These are phyloP conservation scores for Xiphophorus couchianus DNA, from an alignment of 2,113 vertebrate genomes.

Conservation along the genomic window DNA sequence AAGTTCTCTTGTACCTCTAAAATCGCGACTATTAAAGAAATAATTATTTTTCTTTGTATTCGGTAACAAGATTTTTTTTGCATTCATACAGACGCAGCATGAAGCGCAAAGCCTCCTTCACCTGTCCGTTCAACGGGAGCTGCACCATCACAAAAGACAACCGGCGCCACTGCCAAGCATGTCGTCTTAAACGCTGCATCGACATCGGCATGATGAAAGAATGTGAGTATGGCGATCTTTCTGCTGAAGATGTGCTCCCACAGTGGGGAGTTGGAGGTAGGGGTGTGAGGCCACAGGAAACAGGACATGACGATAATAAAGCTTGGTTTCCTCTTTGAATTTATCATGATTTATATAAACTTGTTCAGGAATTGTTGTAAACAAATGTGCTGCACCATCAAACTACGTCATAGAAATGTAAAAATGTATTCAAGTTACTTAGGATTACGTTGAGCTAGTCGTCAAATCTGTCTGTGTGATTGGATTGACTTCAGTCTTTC, in stretches of 20 bases:
- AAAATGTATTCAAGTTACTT: no score
- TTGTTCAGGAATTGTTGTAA: no score
- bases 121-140: slow-evolving; percentile 92
- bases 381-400: neutral
- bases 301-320: neutral
- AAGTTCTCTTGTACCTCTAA: neutral
- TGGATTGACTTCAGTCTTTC: no score
- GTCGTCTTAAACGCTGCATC: slow-evolving; percentile 92
- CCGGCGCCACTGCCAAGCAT: slow-evolving; percentile 96
- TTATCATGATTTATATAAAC: no score
- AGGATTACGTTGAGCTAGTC: no score
- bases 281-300: neutral
- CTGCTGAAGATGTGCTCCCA: no score
- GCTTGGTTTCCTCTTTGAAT: neutral
- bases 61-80: slow-evolving; percentile 7
- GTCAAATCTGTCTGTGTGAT: no score
- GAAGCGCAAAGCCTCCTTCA: slow-evolving; percentile 95
- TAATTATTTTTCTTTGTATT: neutral
- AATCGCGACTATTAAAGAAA: neutral
- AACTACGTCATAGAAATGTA: neutral
- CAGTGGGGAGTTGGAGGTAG: no score
- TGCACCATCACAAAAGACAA: slow-evolving; percentile 99
- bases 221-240: slow-evolving; percentile 83
- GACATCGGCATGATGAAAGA: slow-evolving; percentile 99
- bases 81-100: slow-evolving; percentile 88